These are phyloP conservation scores for Campylomormyrus tamandua DNA, from an alignment of 2,113 vertebrate genomes.

Conservation along the genomic window DNA sequence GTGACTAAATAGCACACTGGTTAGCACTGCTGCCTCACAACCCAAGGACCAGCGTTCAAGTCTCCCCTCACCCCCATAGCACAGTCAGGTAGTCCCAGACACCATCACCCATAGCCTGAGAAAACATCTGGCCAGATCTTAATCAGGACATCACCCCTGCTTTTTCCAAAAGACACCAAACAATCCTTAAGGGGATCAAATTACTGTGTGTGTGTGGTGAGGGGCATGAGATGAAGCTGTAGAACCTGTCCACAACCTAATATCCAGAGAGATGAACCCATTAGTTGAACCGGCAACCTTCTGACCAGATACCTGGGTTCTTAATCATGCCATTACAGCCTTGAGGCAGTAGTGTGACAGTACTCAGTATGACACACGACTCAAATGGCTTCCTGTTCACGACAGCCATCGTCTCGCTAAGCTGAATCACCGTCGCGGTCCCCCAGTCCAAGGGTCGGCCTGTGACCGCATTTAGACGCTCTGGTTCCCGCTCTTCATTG, in stretches of 20 bases:
- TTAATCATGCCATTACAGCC: not conserved
- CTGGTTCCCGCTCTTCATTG: not conserved
- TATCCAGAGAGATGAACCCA: not conserved
- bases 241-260: not conserved
- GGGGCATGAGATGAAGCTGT: not conserved
- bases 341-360: not conserved
- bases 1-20: no score
- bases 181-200: not conserved
- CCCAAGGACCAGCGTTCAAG: no score
- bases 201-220: not conserved
- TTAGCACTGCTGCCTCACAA: no score
- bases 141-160: no score
- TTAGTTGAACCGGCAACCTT: not conserved
- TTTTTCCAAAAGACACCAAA: no score
- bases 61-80: no score
- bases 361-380: not conserved
- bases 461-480: not conserved
- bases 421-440: not conserved
- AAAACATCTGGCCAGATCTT: no score
- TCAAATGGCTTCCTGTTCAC: not conserved
- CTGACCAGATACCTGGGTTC: not conserved
- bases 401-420: not conserved
- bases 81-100: no score
- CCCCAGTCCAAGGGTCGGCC: not conserved
- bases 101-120: no score